Percentiles rank a stretch among this genome's conserved stretches.
Conservation (phyloP, 2,113 vertebrate genomes). For the Motacilla alba region DNA sequence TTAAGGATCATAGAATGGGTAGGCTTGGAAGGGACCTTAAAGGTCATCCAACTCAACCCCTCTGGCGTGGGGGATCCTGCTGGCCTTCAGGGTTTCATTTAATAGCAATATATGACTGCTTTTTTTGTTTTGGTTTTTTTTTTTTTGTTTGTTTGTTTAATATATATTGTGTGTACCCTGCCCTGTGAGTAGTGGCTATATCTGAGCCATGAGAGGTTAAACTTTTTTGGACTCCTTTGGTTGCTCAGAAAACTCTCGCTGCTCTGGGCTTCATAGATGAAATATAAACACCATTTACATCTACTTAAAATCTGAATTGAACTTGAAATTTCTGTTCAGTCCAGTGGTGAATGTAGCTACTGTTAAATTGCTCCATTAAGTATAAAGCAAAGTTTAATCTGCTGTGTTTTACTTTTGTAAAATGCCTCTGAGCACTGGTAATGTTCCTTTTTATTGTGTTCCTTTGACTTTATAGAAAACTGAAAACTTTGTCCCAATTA, state of each 20-base stretch:
- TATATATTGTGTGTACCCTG: neutral
- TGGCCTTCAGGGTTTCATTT: neutral
- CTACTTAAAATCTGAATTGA: conserved; percentile 34
- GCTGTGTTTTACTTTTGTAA: conserved; percentile 16
- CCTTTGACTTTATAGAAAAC: neutral
- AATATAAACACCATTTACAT: conserved; percentile 28
- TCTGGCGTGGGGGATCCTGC: neutral
- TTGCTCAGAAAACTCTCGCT: neutral
- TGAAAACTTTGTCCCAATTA: neutral
- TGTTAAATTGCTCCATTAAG: conserved; percentile 47
- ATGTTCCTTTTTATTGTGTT: neutral
- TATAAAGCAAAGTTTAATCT: conserved; percentile 46
- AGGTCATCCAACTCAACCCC: neutral
- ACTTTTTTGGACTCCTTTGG: neutral
- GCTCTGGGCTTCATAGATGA: neutral
- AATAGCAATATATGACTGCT: neutral
- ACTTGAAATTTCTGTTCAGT: conserved; percentile 42
- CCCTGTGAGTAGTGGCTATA: neutral
- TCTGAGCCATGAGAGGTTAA: neutral
- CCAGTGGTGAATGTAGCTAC: neutral
- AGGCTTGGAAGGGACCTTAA: neutral
- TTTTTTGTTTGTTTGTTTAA: neutral
- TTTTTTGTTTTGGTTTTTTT: neutral
- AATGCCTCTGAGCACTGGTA: neutral
- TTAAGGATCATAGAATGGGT: neutral